Percentiles rank a stretch among this genome's conserved stretches.
phyloP scores from a whole-genome alignment of 2,888 invertebrate genomes.

The Melieria crassipennis region DNA sequence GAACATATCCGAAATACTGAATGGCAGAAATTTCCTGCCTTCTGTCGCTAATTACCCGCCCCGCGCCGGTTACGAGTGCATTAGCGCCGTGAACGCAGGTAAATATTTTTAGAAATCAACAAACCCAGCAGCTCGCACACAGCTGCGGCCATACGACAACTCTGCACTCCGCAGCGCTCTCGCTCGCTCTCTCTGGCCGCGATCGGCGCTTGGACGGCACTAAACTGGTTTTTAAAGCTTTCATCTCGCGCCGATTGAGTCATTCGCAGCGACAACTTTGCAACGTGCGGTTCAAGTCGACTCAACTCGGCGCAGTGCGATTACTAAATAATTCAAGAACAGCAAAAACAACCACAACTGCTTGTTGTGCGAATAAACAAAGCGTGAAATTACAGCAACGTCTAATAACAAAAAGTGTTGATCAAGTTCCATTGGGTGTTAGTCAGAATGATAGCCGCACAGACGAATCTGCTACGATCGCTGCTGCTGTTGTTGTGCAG shows the following conservation, averaged over 20 bases:
- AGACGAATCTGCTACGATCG: neutral
- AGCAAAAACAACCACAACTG: neutral
- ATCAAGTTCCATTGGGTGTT: neutral
- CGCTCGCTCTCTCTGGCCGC: no score
- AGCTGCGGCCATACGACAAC: no score
- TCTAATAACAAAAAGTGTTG: neutral
- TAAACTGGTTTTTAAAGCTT: conserved; percentile 30
- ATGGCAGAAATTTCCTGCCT: no score
- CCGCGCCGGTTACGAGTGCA: no score
- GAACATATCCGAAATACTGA: no score
- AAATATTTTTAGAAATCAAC: no score
- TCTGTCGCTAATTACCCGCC: no score
- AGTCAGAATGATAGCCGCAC: neutral
- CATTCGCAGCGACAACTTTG: conserved; percentile 17
- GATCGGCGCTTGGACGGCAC: no score
- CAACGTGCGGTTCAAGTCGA: neutral
- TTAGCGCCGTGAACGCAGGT: no score
- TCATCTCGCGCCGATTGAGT: neutral
- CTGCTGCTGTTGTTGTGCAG: neutral
- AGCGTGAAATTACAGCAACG: conserved; percentile 10
- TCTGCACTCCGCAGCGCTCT: no score
- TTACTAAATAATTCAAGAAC: neutral
- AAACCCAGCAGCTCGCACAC: no score
- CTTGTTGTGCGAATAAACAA: neutral
- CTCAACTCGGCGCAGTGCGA: neutral